Percentiles rank a stretch among this genome's conserved stretches.
These are phyloP conservation scores for Platalea minor DNA, from an alignment of 2,797 vertebrate genomes.

Conservation along the genomic window DNA sequence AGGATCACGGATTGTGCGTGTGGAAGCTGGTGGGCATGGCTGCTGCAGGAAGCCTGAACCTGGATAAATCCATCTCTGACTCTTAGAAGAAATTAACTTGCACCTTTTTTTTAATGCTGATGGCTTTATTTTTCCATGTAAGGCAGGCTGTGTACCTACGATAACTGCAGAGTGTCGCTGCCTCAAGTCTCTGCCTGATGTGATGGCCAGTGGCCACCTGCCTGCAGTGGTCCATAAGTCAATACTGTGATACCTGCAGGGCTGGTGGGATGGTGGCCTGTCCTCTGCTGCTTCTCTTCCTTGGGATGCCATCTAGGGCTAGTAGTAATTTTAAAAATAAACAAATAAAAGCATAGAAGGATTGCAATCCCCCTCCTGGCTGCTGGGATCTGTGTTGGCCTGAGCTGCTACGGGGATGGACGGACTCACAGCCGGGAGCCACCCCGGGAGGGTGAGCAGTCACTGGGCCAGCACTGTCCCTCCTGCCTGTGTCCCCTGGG, in stretches of 20 bases:
- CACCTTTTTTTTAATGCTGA: background rate
- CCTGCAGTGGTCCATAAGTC: background rate
- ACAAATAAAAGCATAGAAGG: background rate
- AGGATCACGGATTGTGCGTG: background rate
- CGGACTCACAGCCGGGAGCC: background rate
- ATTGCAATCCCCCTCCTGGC: background rate
- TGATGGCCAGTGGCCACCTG: background rate
- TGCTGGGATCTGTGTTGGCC: background rate
- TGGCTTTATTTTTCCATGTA: background rate
- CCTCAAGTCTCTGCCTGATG: background rate
- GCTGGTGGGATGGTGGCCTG: background rate
- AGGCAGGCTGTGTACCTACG: background rate
- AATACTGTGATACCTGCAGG: background rate
- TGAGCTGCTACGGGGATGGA: accelerated
- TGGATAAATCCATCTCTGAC: background rate
- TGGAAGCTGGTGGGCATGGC: background rate
- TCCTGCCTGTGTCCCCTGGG: background rate
- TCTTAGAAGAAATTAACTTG: background rate
- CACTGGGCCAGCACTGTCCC: background rate
- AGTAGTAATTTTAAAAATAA: background rate
- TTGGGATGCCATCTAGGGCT: background rate
- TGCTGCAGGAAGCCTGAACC: background rate
- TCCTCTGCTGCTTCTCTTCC: background rate
- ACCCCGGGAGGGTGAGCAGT: accelerated
- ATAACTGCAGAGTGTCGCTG: background rate